These are phyloP conservation scores for Nezara viridula DNA, from an alignment of 2,888 invertebrate genomes.

Conservation along the genomic window DNA sequence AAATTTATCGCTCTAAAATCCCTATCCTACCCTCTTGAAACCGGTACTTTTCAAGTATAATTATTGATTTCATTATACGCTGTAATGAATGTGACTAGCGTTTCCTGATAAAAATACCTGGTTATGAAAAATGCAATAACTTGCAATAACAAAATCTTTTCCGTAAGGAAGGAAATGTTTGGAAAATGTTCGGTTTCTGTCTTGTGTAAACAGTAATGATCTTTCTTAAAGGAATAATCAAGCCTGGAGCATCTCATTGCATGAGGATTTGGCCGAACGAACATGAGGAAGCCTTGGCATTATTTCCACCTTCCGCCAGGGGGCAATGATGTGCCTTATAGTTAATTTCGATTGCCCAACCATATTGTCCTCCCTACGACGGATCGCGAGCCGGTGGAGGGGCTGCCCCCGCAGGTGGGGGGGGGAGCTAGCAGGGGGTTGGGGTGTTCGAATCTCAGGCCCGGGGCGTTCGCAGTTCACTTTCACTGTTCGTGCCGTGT, in stretches of 20 bases:
- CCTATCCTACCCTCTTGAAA: too few species aligned
- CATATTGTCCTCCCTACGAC: not conserved
- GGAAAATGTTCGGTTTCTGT: not conserved
- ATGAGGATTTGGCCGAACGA: not conserved
- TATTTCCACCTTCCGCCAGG: constrained; percentile 27
- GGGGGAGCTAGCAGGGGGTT: not conserved
- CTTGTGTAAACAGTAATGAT: not conserved
- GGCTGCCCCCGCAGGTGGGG: not conserved
- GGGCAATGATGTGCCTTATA: not conserved
- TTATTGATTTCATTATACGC: not conserved
- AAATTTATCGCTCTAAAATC: too few species aligned
- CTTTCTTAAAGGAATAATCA: not conserved
- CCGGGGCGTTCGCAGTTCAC: not conserved
- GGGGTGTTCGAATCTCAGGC: not conserved
- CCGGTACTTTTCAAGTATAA: too few species aligned
- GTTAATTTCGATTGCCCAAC: not conserved
- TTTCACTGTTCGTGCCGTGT: constrained; percentile 22
- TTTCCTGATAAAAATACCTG: not conserved
- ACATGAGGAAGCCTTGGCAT: constrained; percentile 10
- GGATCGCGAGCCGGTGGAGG: not conserved
- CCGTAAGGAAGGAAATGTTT: not conserved
- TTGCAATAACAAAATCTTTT: not conserved
- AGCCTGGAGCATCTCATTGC: not conserved
- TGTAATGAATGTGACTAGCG: not conserved
- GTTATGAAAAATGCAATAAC: not conserved